Evolutionary conservation across 2,113 vertebrate species (phyloP).

Genomic region (Bubo scandiacus): DNA sequence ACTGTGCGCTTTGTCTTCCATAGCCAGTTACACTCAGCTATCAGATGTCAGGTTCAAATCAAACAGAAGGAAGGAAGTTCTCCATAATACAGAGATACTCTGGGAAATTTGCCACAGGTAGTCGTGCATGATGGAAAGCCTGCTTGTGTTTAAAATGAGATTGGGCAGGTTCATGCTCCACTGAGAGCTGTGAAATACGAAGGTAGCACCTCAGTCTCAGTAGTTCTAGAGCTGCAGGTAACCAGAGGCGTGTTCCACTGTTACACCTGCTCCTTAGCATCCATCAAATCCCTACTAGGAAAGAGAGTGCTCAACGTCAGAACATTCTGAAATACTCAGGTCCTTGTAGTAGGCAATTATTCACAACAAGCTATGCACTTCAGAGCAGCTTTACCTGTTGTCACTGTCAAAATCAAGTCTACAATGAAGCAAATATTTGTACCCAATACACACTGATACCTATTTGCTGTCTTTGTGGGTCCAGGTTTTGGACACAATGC

Average conservation of each 20-base stretch:
- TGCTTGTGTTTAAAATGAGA: neutral
- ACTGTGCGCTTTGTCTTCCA: neutral
- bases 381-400: neutral
- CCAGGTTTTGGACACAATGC: neutral
- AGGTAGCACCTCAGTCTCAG: neutral
- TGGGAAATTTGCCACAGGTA: neutral
- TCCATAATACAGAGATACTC: neutral
- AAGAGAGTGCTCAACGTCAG: accelerated
- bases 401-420: neutral
- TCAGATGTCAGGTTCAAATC: neutral
- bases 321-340: neutral
- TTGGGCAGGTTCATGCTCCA: neutral
- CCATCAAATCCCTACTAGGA: neutral
- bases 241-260: neutral
- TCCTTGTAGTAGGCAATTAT: neutral
- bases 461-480: neutral
- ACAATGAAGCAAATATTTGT: neutral
- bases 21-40: neutral
- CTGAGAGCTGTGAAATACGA: neutral
- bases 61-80: neutral
- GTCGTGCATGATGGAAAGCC: neutral
- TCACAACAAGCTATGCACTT: neutral
- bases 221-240: neutral
- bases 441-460: neutral
- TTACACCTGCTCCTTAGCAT: neutral